Conservation (phyloP, 2,888 invertebrate genomes). For the Rhorus exstirpatorius region DNA sequence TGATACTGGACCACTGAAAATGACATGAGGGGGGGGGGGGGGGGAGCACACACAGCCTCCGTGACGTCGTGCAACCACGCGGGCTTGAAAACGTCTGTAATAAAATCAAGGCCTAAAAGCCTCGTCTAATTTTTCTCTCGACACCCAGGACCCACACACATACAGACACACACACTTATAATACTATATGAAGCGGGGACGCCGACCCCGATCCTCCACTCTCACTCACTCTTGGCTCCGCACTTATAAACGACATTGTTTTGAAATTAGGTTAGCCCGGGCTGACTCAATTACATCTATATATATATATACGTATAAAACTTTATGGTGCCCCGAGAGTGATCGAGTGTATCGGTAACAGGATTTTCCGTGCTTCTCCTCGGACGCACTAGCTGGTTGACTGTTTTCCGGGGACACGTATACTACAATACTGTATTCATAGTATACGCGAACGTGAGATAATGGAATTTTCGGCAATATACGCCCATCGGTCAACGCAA, state of each 20-base stretch:
- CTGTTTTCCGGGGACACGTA: constrained; percentile 11
- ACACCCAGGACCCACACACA: constrained; percentile 46
- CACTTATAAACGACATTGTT: constrained; percentile 80
- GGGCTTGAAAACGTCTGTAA: constrained; percentile 80
- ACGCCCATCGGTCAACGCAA: background rate
- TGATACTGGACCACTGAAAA: constrained; percentile 75
- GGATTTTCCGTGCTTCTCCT: constrained; percentile 68
- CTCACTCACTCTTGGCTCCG: constrained; percentile 49
- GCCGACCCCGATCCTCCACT: constrained; percentile 41
- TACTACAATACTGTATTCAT: background rate
- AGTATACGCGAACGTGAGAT: background rate
- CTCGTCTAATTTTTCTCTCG: constrained; percentile 80
- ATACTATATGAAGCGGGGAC: background rate
- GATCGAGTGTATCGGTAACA: constrained; percentile 75
- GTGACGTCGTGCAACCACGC: constrained; percentile 76
- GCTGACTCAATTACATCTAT: constrained; percentile 74
- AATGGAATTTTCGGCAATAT: constrained; percentile 11
- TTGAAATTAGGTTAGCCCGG: constrained; percentile 80
- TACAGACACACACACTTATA: background rate
- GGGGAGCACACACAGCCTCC: constrained; percentile 77
- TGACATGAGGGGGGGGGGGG: constrained; percentile 72
- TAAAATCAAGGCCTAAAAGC: constrained; percentile 82
- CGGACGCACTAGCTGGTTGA: constrained; percentile 10
- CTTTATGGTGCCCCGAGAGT: constrained; percentile 29
- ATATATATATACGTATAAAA: constrained; percentile 2